Conservation (phyloP, 1,140 invertebrate species). For the Glomeris maerens region DNA sequence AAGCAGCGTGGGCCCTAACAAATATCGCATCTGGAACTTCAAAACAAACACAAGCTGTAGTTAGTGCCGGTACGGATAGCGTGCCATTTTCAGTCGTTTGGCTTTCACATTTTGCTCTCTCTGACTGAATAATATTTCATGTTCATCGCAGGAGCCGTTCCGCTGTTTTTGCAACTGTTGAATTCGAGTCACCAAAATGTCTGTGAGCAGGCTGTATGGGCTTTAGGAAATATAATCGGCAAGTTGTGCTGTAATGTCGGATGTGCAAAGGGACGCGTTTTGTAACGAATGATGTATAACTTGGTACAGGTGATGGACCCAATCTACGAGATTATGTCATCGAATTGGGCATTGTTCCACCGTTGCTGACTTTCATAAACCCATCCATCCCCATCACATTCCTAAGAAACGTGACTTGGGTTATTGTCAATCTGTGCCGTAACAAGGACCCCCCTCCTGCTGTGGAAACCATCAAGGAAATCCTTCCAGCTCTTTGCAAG, state of each 20-base stretch:
- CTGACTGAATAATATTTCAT: no score
- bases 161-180: conserved; percentile 80
- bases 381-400: conserved; percentile 85
- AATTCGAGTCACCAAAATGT: conserved; percentile 90
- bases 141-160: conserved; percentile 59
- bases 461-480: conserved; percentile 68
- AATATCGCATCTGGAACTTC: conserved; percentile 98
- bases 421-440: conserved; percentile 91
- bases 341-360: conserved; percentile 71
- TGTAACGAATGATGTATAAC: not conserved
- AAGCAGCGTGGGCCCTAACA: conserved; percentile 97
- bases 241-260: not conserved
- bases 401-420: conserved; percentile 94
- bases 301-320: conserved; percentile 72
- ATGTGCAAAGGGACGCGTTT: not conserved
- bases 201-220: conserved; percentile 98
- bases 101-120: no score
- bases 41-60: conserved; percentile 88
- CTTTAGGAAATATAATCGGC: conserved; percentile 62
- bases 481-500: conserved; percentile 83
- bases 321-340: conserved; percentile 81
- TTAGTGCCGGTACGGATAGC: conserved; percentile 47
- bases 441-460: conserved; percentile 88
- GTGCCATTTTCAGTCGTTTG: not conserved
- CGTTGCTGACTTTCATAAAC: conserved; percentile 77